phyloP scores from a whole-genome alignment of 53 echinoderm and acorn worm species.

The Glandiceps talaboti region DNA sequence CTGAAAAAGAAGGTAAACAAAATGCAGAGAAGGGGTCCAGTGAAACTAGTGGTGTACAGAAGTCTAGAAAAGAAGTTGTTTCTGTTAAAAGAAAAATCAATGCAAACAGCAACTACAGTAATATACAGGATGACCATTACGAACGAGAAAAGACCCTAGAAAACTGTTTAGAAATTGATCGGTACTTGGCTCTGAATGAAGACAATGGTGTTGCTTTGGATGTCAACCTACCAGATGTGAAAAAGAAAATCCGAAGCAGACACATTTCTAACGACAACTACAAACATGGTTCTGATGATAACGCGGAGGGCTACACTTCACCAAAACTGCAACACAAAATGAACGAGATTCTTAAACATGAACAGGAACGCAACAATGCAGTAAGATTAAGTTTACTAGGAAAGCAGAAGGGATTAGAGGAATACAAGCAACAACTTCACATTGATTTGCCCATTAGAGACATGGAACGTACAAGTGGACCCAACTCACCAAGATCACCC shows the following conservation, averaged over 20 bases:
- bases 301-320: constrained; percentile 2
- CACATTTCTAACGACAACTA: neutral
- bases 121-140: constrained; percentile 5
- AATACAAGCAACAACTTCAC: constrained; percentile 3
- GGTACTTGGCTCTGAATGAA: neutral
- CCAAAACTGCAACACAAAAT: constrained; percentile 9
- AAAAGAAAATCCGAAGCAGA: neutral
- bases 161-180: constrained; percentile 6
- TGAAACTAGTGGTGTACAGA: neutral
- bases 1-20: constrained; percentile 7
- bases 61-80: neutral
- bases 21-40: constrained; percentile 23
- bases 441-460: constrained; percentile 13
- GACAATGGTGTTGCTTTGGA: constrained; percentile 1
- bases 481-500: constrained; percentile 23
- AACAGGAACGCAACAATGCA: neutral
- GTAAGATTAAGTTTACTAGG: neutral
- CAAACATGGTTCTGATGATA: neutral
- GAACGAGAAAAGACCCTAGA: constrained; percentile 24
- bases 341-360: neutral
- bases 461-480: constrained; percentile 14
- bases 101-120: neutral
- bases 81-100: neutral
- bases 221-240: neutral
- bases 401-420: constrained; percentile 2